phyloP scores from a whole-genome alignment of 2,797 vertebrate species.

The Poeciliopsis turneri region DNA sequence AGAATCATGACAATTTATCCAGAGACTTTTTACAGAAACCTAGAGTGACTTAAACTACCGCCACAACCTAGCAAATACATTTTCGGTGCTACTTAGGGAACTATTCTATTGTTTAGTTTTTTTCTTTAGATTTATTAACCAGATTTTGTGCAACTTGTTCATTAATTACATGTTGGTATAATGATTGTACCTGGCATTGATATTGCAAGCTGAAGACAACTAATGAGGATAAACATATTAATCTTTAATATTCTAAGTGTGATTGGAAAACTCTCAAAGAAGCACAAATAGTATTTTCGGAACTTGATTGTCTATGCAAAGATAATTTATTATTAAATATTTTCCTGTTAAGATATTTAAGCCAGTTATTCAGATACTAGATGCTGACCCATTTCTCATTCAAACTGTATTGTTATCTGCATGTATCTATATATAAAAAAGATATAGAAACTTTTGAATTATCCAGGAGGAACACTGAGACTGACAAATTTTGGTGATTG shows the following conservation, averaged over 20 bases:
- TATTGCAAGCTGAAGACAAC: background rate
- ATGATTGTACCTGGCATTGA: background rate
- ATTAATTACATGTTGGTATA: background rate
- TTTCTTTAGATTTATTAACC: background rate
- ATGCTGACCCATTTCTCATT: background rate
- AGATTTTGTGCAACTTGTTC: background rate
- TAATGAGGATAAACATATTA: background rate
- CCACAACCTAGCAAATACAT: background rate
- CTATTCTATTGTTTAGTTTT: background rate
- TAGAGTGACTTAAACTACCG: background rate
- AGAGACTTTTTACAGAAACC: background rate
- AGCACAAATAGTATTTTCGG: background rate
- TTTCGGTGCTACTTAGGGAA: background rate
- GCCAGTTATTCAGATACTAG: slow-evolving; percentile 7
- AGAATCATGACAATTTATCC: background rate
- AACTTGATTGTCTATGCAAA: background rate
- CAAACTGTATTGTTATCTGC: background rate
- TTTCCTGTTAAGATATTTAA: background rate
- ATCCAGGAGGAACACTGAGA: slow-evolving; percentile 12
- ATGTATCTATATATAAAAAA: slow-evolving; percentile 5
- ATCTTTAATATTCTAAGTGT: background rate
- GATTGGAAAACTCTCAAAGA: background rate
- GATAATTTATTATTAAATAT: background rate
- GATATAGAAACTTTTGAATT: slow-evolving; percentile 15
- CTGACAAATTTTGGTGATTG: slow-evolving; percentile 14